These are phyloP conservation scores for Metridium senile DNA, from an alignment of 92 coral and sea anemone species.

Conservation along the genomic window DNA sequence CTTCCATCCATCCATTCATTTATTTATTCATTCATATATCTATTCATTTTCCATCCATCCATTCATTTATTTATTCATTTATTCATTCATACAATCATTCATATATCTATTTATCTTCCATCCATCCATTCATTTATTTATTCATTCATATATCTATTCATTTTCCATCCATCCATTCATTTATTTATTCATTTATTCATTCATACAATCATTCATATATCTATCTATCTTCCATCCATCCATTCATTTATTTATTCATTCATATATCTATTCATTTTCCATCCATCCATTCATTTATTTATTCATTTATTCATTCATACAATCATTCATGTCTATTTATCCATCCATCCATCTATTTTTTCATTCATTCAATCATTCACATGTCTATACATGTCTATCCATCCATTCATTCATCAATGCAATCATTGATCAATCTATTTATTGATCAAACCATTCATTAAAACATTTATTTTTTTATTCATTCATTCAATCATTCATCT, in stretches of 20 bases:
- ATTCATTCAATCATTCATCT: too few relatives aligned
- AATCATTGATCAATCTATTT: not conserved
- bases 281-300: not conserved
- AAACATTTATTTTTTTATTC: too few relatives aligned
- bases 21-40: not conserved
- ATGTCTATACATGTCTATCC: not conserved
- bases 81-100: not conserved
- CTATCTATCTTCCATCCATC: too few relatives aligned
- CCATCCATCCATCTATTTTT: not conserved
- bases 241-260: too few relatives aligned
- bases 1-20: not conserved
- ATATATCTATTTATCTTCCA: not conserved
- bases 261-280: not conserved
- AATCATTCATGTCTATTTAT: not conserved
- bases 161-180: not conserved
- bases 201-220: too few relatives aligned
- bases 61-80: not conserved
- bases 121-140: not conserved
- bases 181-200: too few relatives aligned
- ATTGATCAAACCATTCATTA: not conserved
- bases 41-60: not conserved
- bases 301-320: not conserved
- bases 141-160: too few relatives aligned
- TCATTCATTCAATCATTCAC: not conserved
- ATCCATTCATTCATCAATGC: not conserved